A percentile compares a stretch with the other conserved stretches of the same genome.
Evolutionary conservation across 2,888 invertebrate species (phyloP).

Genomic region (Odontocerum albicorne): DNA sequence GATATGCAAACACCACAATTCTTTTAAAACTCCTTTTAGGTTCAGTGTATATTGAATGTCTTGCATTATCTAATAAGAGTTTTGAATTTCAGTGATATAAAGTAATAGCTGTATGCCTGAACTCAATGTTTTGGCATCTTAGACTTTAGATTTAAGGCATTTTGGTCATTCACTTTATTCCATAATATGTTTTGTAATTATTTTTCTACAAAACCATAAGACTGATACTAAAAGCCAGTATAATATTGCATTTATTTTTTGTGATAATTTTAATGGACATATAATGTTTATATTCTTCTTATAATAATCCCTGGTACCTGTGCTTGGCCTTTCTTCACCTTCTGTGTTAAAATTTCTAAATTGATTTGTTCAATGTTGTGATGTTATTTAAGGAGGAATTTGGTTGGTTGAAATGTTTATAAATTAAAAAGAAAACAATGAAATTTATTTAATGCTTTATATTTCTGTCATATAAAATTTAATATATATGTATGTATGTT

Average conservation of each 20-base stretch:
- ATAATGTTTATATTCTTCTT: background rate
- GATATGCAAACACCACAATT: no score
- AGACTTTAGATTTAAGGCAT: background rate
- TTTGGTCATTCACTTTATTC: background rate
- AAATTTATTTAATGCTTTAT: conserved; percentile 32
- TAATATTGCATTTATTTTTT: conserved; percentile 16
- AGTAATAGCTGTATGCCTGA: background rate
- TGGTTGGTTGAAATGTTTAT: background rate
- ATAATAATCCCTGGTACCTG: conserved; percentile 19
- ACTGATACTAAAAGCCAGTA: conserved; percentile 10
- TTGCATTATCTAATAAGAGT: no score
- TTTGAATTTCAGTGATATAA: no score
- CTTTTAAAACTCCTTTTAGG: no score
- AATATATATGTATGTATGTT: conserved; percentile 26
- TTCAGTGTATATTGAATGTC: no score
- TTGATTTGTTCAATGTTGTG: conserved; percentile 2
- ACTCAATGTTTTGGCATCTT: background rate
- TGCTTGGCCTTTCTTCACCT: conserved; percentile 25
- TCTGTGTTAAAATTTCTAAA: conserved; percentile 17
- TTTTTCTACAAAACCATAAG: conserved; percentile 20
- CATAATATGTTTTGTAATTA: conserved; percentile 1
- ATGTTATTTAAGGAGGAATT: conserved; percentile 3
- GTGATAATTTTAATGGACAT: background rate
- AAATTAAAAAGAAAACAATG: conserved; percentile 26
- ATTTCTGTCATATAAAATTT: conserved; percentile 29